Evolutionary conservation across 1,140 invertebrate genomes (phyloP).

Genomic region (Ephestia elutella): DNA sequence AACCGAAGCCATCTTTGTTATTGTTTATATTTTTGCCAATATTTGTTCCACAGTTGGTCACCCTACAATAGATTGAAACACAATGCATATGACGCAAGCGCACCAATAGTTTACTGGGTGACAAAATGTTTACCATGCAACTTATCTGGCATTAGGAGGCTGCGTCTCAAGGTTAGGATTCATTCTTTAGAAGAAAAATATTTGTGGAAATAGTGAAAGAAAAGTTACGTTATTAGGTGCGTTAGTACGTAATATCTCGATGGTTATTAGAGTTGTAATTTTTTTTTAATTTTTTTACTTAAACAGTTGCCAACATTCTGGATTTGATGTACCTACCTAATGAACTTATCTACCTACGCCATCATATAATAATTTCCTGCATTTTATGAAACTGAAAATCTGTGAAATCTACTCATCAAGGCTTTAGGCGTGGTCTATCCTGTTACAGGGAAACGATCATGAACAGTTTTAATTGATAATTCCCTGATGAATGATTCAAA

Average conservation of each 20-base stretch:
- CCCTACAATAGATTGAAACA: slow-evolving; percentile 45
- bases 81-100: slow-evolving; percentile 48
- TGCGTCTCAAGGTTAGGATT: slow-evolving; percentile 2
- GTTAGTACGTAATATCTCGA: no score
- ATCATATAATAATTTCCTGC: not conserved
- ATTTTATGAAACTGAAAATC: not conserved
- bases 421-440: slow-evolving; percentile 1
- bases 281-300: no score
- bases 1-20: no score
- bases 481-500: no score
- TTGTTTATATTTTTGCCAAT: no score
- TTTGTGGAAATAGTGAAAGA: not conserved
- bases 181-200: not conserved
- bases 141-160: slow-evolving; percentile 43
- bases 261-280: no score
- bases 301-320: no score
- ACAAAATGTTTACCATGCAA: slow-evolving; percentile 57
- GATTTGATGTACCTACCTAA: no score
- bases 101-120: slow-evolving; percentile 58
- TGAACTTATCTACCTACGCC: no score
- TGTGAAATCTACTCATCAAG: not conserved
- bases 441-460: not conserved
- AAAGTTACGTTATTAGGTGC: no score
- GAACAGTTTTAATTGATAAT: not conserved
- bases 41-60: slow-evolving; percentile 18